Evolutionary conservation across 2,113 vertebrate genomes (phyloP).

Genomic region (Erythrocercus mccallii): DNA sequence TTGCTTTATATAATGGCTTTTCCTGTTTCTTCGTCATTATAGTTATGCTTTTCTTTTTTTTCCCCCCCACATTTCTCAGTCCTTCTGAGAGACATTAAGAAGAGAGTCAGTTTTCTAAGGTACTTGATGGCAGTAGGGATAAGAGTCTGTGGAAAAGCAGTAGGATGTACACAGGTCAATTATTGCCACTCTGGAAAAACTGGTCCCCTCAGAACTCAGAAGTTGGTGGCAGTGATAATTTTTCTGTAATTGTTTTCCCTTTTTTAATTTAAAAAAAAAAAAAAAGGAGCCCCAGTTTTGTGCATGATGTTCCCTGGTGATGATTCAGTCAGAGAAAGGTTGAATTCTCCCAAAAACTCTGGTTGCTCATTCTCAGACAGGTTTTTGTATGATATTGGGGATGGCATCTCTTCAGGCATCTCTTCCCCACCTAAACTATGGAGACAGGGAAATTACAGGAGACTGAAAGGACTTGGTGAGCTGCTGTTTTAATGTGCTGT

Average conservation of each 20-base stretch:
- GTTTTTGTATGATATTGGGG: not conserved
- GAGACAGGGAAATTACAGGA: not conserved
- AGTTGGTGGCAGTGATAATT: not conserved
- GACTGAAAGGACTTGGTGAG: not conserved
- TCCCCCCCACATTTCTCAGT: not conserved
- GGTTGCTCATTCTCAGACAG: not conserved
- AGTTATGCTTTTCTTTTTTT: not conserved
- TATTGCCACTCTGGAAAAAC: not conserved
- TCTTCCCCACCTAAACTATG: not conserved
- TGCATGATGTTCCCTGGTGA: not conserved
- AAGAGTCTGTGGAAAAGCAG: not conserved
- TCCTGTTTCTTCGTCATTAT: slow-evolving; percentile 49
- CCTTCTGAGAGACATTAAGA: not conserved
- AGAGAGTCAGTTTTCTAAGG: not conserved
- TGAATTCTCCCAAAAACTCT: not conserved
- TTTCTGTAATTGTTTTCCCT: not conserved
- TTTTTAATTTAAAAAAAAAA: not conserved
- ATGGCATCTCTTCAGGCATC: not conserved
- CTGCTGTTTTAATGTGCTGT: not conserved
- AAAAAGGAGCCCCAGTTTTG: not conserved
- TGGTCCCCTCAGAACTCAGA: not conserved
- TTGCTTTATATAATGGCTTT: slow-evolving; percentile 56
- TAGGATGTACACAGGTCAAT: not conserved
- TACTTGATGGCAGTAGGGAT: not conserved
- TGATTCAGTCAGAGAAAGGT: not conserved